These are phyloP conservation scores for Drosophila sulfurigaster DNA, from an alignment of 1,140 invertebrate genomes.

Conservation along the genomic window DNA sequence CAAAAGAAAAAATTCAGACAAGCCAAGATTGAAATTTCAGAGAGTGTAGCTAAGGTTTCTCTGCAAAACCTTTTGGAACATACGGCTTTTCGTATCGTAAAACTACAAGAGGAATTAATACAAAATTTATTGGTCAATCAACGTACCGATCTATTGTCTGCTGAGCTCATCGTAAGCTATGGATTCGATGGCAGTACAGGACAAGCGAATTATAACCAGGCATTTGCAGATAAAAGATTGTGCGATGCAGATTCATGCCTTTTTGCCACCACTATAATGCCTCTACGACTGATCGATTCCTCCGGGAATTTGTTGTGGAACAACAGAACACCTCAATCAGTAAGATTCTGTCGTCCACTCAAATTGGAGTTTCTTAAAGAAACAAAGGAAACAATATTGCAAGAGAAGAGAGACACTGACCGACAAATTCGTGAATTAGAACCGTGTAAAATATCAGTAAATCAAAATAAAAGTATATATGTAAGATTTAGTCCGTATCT, in stretches of 20 bases:
- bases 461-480: conserved; percentile 4
- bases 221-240: too few relatives aligned
- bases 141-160: background rate
- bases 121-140: background rate
- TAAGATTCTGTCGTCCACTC: background rate
- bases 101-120: background rate
- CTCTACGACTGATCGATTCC: too few relatives aligned
- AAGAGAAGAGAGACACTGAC: too few relatives aligned
- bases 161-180: background rate
- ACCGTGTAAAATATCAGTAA: background rate
- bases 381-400: background rate
- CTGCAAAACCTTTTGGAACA: too few relatives aligned
- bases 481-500: background rate
- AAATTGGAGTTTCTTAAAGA: background rate
- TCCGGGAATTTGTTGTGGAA: too few relatives aligned
- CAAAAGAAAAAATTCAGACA: background rate
- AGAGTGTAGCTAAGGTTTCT: background rate
- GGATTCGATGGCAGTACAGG: background rate
- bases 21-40: background rate
- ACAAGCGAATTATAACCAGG: conserved; percentile 9
- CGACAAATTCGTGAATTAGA: too few relatives aligned
- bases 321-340: background rate
- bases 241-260: background rate
- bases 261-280: too few relatives aligned
- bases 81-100: too few relatives aligned